Evolutionary conservation across 2,888 invertebrate genomes (phyloP), one percentile per base, ranked within the genome.

Genomic region (Caenorhabditis becei): DNA sequence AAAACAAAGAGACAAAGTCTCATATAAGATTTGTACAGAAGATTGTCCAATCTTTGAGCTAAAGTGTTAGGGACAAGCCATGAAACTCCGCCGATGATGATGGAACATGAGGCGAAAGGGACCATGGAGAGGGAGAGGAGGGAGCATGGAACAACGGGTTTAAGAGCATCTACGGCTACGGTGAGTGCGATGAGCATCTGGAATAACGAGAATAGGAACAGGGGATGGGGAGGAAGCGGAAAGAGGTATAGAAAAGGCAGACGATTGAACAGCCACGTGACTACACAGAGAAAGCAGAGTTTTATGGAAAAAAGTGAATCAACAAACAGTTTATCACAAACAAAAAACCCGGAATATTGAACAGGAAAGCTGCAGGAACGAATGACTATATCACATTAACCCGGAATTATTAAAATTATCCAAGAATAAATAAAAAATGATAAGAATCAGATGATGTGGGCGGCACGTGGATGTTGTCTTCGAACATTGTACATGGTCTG

Each of bases 1-100:
- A 90, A 90, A 23, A 90, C 89, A 66, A 90, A 90, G 5, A 89
- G 82, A 35, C 88, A 88, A 2, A 87, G 65, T 23, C 88, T 62
- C 87, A 89, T 84, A 77, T 89, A 90, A 11, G 86, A 70, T 24
- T 75, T 74, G 75, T 89, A 90, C 37, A 90, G 69, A 7, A 66
- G 56, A 58, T 89, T 87, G 74, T 90, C 89, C n/a, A 90, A 44
- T 37, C 65, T 56, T 71, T 86, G 61, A 28, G 83, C 74, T 14
- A 78, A 44, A 2, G 20, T 41, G 4, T 72, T 65, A 7, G 89
- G 87, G 3, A 86, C 51, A 1, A 89, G 58, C 87, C 86, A 86
- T 1, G 87, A 87, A 35, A 81, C 49, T n/a, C 87, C 85, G 20
- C 88, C 87, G 56, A 87, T 74, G 3, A 78, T 80, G 0, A 89